A percentile compares a stretch with the other conserved stretches of the same genome.
phyloP scores from a whole-genome alignment of 2,888 invertebrate genomes.

The Dromius quadrimaculatus region DNA sequence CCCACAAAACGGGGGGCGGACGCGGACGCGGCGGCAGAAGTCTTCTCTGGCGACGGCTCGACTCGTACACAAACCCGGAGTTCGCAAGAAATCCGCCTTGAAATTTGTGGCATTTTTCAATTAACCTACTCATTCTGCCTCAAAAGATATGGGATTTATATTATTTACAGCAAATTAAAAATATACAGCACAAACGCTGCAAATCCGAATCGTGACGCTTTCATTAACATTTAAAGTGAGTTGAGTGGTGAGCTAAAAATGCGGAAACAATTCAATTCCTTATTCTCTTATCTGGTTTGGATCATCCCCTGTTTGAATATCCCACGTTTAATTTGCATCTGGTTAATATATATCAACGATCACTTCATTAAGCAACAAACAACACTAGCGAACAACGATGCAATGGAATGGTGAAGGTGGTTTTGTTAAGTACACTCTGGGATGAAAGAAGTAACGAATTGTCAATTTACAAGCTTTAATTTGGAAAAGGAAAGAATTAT shows the following conservation, averaged over 20 bases:
- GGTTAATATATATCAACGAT: slow-evolving; percentile 56
- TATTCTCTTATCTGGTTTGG: background rate
- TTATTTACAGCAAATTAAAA: background rate
- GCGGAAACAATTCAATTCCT: slow-evolving; percentile 24
- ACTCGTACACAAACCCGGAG: background rate
- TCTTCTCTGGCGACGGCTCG: slow-evolving; percentile 27
- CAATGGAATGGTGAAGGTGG: slow-evolving; percentile 11
- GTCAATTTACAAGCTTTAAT: background rate
- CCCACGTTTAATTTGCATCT: slow-evolving; percentile 57
- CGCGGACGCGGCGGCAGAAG: slow-evolving; percentile 6
- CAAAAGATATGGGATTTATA: no score
- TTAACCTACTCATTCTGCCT: no score
- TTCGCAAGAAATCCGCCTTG: background rate
- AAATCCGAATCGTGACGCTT: background rate
- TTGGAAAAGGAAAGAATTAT: no score
- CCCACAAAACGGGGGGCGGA: slow-evolving; percentile 30
- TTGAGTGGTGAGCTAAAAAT: background rate
- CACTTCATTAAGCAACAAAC: slow-evolving; percentile 58
- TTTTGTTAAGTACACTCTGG: no score
- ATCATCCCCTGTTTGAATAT: slow-evolving; percentile 33
- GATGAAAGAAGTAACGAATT: no score
- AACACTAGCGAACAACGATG: slow-evolving; percentile 50
- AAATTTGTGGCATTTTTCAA: no score
- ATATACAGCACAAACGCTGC: background rate
- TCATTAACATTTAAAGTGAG: slow-evolving; percentile 13